Evolutionary conservation across 2,888 invertebrate genomes (phyloP), one percentile per base, ranked within the genome.

Genomic region (Bugulina stolonifera): DNA sequence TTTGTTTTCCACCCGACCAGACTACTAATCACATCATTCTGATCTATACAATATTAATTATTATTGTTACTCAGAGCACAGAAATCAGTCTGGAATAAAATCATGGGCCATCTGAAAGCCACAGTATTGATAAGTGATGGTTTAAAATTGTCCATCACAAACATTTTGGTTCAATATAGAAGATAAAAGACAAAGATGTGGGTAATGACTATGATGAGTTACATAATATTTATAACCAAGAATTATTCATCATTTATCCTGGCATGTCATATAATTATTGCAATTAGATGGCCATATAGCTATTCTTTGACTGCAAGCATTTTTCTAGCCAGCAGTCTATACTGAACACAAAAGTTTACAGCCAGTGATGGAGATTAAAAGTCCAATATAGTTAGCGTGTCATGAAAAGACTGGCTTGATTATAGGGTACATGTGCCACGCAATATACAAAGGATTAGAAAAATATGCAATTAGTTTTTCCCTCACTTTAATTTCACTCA

Each of bases 391-490:
- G 43, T 18, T 43, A 10, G 43, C 43, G 18, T 43, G 43, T 18
- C 18, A 43, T 43, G 43, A 43, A 43, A 43, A 43, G 10, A n/a
- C n/a, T n/a, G n/a, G n/a, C n/a, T n/a, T n/a, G n/a, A n/a, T n/a
- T n/a, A n/a, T n/a, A n/a, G n/a, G n/a, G 10, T 43, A 43, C 43
- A 10, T 43, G 5, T 43, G 18, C 43, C 18, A 10, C 18, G 43
- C n/a, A 57, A 25, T 29, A 32, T 32, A 27, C 25, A n/a, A 22
- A 10, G 64, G 3, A 34, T 64, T 32, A 34, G 64, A 64, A 64
- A 64, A 64, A 64, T 22, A 29, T 14, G 64, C 64, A 64, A 64
- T 64, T 64, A 64, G 64, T 64, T 64, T 64, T 64, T 64, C 5
- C 29, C 32, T 22, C 10, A 29, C 25, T 34, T 14, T 32, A 64